Evolutionary conservation across 1,140 invertebrate genomes (phyloP), one percentile per base, ranked within the genome.

Genomic region (Aphelenchoides avenae): DNA sequence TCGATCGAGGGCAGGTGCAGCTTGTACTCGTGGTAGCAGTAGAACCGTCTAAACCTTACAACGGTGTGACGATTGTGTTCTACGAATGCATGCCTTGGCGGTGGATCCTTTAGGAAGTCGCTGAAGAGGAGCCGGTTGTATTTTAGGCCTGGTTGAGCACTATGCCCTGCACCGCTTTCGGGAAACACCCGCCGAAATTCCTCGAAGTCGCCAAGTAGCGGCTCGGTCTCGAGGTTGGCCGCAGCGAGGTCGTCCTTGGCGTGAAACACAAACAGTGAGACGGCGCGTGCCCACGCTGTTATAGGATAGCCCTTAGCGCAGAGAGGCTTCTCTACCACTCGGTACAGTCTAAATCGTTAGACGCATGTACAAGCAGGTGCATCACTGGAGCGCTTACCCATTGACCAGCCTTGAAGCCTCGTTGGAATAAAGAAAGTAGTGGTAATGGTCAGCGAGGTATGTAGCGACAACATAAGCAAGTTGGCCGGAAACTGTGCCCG

Each of bases 391-490:
- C 20, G 31, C 41, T 2, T 33, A 59, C 57, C 44, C 44, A 43
- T 70, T 70, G 20, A 65, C n/a, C 15, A 67, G 55, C 39, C 20
- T 39, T 6, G n/a, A 22, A 1, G 65, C 67, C 22, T 66, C 52
- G 34, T 50, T 27, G 15, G 61, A 67, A 18, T 68, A 29, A 6
- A 67, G 37, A 52, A 67, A 67, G 30, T 67, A 67, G 13, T 70
- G 47, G 40, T 46, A 57, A 51, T 67, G 58, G 29, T 70, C 65
- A 11, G 51, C 39, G 13, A 65, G 46, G 48, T 33, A 68, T 2
- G 29, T 40, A 18, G 49, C 62, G 11, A 67, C 31, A 6, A 57
- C 66, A 58, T 64, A 67, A 4, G 51, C 68, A 13, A 57, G 46
- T 27, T 67, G 65, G 15, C 22, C 30, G 6, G 67, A 30, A n/a